phyloP scores from a whole-genome alignment of 2,888 invertebrate genomes.

The Altica lythri region DNA sequence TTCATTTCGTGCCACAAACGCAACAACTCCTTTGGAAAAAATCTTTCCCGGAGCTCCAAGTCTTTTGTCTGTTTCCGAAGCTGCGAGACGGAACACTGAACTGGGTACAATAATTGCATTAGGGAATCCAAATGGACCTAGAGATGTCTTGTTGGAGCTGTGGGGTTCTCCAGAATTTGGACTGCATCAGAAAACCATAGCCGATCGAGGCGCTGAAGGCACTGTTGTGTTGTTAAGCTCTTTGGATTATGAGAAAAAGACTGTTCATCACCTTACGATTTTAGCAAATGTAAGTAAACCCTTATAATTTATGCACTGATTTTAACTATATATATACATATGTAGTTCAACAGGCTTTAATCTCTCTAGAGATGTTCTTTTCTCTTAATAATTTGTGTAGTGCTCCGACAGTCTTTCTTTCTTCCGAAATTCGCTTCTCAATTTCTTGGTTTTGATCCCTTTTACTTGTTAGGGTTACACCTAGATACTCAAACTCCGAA shows the following conservation, averaged over 20 bases:
- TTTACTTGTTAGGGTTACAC: too few relatives aligned
- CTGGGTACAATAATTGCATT: constrained; percentile 78
- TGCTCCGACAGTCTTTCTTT: too few relatives aligned
- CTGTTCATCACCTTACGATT: constrained; percentile 85
- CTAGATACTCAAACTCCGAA: too few relatives aligned
- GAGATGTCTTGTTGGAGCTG: constrained; percentile 64
- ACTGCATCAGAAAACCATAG: constrained; percentile 75
- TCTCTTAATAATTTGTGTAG: too few relatives aligned
- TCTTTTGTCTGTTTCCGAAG: constrained; percentile 54
- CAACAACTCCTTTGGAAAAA: constrained; percentile 79
- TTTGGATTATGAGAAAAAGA: constrained; percentile 86
- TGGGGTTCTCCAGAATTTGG: constrained; percentile 81
- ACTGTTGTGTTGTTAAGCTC: constrained; percentile 76
- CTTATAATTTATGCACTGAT: too few relatives aligned
- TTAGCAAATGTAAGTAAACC: constrained; percentile 85
- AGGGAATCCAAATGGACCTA: constrained; percentile 69
- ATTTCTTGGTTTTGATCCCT: too few relatives aligned
- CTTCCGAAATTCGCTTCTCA: too few relatives aligned
- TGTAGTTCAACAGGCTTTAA: too few relatives aligned
- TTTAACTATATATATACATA: too few relatives aligned
- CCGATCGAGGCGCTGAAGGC: constrained; percentile 78
- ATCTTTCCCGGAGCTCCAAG: constrained; percentile 77
- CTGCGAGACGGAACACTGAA: constrained; percentile 69
- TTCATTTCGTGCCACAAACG: constrained; percentile 77
- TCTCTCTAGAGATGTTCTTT: too few relatives aligned